These are phyloP conservation scores for Philereme transversata DNA, from an alignment of 2,888 invertebrate genomes.

Conservation along the genomic window DNA sequence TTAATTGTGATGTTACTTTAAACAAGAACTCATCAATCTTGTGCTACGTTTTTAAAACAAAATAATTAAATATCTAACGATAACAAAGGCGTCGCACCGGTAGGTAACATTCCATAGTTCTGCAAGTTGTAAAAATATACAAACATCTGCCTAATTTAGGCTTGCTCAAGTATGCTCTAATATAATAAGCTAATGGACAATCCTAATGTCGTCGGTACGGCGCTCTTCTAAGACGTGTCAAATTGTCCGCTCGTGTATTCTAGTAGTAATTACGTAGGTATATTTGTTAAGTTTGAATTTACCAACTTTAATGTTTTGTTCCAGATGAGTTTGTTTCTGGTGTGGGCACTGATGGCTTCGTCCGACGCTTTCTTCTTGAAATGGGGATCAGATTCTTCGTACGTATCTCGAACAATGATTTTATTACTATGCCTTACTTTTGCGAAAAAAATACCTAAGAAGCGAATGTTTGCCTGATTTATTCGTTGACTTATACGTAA, in stretches of 20 bases:
- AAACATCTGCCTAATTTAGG: too few species aligned
- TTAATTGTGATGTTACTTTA: conserved; percentile 29
- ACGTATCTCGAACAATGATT: conserved; percentile 47
- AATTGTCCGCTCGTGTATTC: too few species aligned
- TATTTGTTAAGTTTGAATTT: conserved; percentile 1
- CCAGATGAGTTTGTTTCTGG: conserved; percentile 70
- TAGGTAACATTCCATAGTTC: too few species aligned
- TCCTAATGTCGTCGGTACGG: too few species aligned
- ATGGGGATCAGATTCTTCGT: conserved; percentile 82
- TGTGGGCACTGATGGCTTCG: conserved; percentile 67
- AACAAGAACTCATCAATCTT: conserved; percentile 30
- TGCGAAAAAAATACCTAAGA: conserved; percentile 5
- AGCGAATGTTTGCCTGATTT: background rate
- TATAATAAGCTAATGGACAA: too few species aligned
- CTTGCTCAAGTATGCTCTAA: too few species aligned
- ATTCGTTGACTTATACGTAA: background rate
- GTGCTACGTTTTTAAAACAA: conserved; percentile 4
- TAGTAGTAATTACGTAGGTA: background rate
- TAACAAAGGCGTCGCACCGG: too few species aligned
- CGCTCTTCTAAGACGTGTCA: too few species aligned
- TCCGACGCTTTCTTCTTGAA: conserved; percentile 81
- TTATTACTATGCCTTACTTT: background rate
- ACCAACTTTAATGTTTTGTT: conserved; percentile 39
- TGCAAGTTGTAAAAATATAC: too few species aligned
- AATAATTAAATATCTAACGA: too few species aligned